phyloP scores from a whole-genome alignment of 2,797 vertebrate genomes.

The Intellagama lesueurii region DNA sequence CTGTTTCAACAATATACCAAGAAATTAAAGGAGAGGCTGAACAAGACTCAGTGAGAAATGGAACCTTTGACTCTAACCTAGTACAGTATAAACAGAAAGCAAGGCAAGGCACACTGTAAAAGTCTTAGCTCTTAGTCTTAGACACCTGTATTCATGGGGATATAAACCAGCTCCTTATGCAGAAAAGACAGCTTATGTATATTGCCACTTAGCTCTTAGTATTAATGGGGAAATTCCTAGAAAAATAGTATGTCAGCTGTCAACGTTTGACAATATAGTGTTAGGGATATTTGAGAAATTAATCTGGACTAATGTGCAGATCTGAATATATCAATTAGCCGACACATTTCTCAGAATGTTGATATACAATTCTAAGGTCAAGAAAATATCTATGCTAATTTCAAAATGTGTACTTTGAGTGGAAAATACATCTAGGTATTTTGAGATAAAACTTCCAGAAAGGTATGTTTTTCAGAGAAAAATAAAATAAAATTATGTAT shows the following conservation, averaged over 20 bases:
- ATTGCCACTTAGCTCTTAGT: neutral
- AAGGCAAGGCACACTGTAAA: neutral
- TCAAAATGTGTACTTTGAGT: neutral
- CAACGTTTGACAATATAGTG: neutral
- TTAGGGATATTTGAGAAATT: neutral
- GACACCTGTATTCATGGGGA: neutral
- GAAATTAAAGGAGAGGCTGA: neutral
- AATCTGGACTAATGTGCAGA: neutral
- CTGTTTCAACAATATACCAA: neutral
- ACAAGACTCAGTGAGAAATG: neutral
- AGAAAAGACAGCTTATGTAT: neutral
- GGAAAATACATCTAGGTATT: neutral
- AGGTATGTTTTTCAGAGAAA: no score
- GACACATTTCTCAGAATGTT: neutral
- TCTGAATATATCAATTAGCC: neutral
- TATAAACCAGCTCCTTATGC: neutral
- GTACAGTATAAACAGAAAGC: neutral
- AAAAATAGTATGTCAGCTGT: neutral
- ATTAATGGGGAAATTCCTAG: neutral
- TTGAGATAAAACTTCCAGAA: no score
- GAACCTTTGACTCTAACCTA: neutral
- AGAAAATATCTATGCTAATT: neutral
- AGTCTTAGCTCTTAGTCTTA: neutral
- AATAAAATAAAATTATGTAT: no score
- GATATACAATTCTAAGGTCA: neutral